phyloP scores from a whole-genome alignment of 2,113 vertebrate species.

The Haemorhous mexicanus region DNA sequence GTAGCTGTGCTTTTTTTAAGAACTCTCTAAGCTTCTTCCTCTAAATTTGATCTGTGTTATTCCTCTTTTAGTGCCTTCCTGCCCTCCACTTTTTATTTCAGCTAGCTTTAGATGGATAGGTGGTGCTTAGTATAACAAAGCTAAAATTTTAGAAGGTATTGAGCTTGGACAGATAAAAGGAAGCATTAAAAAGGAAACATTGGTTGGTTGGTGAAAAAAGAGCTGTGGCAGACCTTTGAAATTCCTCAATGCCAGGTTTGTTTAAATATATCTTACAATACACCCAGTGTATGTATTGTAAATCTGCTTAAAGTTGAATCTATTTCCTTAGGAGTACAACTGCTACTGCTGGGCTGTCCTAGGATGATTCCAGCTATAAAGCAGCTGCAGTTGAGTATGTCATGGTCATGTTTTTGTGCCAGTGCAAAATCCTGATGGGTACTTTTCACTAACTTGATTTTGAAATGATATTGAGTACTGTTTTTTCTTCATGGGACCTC shows the following conservation, averaged over 20 bases:
- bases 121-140: background rate
- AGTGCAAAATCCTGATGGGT: background rate
- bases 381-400: background rate
- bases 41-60: background rate
- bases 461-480: background rate
- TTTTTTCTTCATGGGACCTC: background rate
- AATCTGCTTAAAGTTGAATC: background rate
- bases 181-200: background rate
- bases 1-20: background rate
- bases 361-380: background rate
- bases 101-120: background rate
- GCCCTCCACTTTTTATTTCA: background rate
- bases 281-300: background rate
- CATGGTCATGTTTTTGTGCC: background rate
- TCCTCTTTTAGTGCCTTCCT: background rate
- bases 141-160: constrained; percentile 1
- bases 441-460: background rate
- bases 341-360: background rate
- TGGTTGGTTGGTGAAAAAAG: background rate
- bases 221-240: background rate
- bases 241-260: background rate
- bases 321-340: background rate
- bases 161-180: background rate
- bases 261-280: background rate
- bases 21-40: background rate